Conservation (phyloP, 2,113 vertebrate genomes). For the Phylloscopus trochiloides region DNA sequence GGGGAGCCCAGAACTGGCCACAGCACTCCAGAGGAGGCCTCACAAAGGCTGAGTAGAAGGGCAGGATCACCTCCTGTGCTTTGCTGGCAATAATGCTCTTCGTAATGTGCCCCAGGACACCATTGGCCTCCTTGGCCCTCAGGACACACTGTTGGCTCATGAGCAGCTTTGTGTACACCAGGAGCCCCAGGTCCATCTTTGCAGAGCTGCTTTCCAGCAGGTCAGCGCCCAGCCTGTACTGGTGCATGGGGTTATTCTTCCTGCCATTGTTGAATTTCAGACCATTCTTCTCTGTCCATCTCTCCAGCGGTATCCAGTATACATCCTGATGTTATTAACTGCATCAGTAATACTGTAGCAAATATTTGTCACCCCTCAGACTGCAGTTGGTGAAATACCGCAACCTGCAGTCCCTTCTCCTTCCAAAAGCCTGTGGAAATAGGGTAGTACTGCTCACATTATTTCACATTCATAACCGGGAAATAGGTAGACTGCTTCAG, state of each 20-base stretch:
- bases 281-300: rapidly evolving
- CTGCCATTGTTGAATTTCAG: not conserved
- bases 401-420: not conserved
- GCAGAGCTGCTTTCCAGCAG: not conserved
- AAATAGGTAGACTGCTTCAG: not conserved
- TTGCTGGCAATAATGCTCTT: not conserved
- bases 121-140: not conserved
- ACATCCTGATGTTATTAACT: not conserved
- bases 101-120: not conserved
- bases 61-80: not conserved
- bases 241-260: not conserved
- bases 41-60: not conserved
- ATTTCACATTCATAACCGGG: rapidly evolving
- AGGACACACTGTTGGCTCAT: not conserved
- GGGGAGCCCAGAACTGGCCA: not conserved
- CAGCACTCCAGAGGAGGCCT: not conserved
- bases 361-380: not conserved
- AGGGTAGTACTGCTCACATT: not conserved
- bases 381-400: not conserved
- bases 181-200: not conserved
- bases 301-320: not conserved
- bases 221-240: not conserved
- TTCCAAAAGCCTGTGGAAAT: not conserved
- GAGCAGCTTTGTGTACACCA: not conserved
- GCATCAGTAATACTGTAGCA: not conserved